phyloP scores from a whole-genome alignment of 2,113 vertebrate species.

The Carlito syrichta region DNA sequence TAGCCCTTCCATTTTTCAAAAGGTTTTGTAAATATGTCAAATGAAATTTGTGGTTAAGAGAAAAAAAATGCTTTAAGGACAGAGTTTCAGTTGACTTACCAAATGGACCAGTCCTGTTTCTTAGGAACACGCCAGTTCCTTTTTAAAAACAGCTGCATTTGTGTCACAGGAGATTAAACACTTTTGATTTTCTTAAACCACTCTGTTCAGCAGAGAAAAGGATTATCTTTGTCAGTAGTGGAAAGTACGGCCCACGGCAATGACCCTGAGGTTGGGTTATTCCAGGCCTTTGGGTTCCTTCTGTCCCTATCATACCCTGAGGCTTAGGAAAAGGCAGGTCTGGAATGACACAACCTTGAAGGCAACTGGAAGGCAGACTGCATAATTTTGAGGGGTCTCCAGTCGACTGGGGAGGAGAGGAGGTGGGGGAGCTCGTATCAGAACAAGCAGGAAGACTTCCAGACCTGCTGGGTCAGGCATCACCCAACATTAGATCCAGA shows the following conservation, averaged over 20 bases:
- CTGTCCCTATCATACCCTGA: background rate
- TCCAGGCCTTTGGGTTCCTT: background rate
- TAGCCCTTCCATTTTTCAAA: background rate
- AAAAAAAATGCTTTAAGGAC: background rate
- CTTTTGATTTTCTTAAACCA: background rate
- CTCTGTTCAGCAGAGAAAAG: background rate
- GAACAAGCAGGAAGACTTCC: background rate
- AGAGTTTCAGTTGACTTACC: background rate
- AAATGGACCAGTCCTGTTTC: background rate
- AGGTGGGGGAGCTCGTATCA: background rate
- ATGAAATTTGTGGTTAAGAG: background rate
- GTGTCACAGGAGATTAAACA: background rate
- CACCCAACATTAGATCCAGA: background rate
- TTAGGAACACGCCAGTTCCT: background rate
- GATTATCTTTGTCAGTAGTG: background rate
- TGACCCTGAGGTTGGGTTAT: background rate
- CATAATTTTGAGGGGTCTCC: background rate
- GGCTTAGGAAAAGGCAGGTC: background rate
- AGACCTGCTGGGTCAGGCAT: background rate
- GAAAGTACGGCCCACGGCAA: background rate
- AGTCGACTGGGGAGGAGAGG: background rate
- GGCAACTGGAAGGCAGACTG: background rate
- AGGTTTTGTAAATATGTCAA: background rate
- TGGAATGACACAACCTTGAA: background rate
- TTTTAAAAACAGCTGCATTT: background rate